Evolutionary conservation across 1,140 invertebrate genomes (phyloP), one percentile per base, ranked within the genome.

Genomic region (Saccostrea glomerata): DNA sequence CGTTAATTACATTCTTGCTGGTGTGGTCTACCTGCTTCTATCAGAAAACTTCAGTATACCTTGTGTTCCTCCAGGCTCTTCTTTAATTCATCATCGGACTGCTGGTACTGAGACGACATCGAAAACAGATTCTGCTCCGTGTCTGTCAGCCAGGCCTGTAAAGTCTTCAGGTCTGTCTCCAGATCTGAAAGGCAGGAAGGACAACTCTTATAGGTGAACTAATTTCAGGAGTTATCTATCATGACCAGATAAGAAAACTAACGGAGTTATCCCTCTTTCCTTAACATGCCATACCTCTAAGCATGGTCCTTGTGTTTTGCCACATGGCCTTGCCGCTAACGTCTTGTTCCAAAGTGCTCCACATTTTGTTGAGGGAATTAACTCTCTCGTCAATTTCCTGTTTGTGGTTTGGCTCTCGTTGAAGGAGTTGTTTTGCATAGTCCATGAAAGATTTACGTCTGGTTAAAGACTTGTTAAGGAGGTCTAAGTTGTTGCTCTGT

Each of bases 321-420:
- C 88, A 84, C 77, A 92, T 91, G 23, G 90, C 86, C 47, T 90
- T 89, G 20, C 93, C 91, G n/a, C 91, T 89, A 92, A 96, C 96
- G 89, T 96, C 95, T 91, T 96, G 95, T 92, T 97, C 96, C 47
- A 97, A 95, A 87, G 96, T 95, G 92, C 97, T 96, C 97, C 97
- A 98, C 94, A 97, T 97, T 84, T 96, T 96, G 92, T 97, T 97
- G 77, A 98, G 95, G 92, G 97, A 96, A 92, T 96, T 94, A 84
- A 96, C 96, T 87, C 97, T 96, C 96, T 97, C 97, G 86, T 96
- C 96, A 85, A 98, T 97, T 96, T 98, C 97, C 93, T 97, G 97
- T 90, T 96, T 96, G 85, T 97, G 95, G 86, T 96, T 96, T 92
- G 97, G 97, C 93, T 96, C 96, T 84, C 97, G 96, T 88, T 96